These are phyloP conservation scores for Sarcophaga peregrina DNA, from an alignment of 1,140 invertebrate genomes.

Conservation along the genomic window DNA sequence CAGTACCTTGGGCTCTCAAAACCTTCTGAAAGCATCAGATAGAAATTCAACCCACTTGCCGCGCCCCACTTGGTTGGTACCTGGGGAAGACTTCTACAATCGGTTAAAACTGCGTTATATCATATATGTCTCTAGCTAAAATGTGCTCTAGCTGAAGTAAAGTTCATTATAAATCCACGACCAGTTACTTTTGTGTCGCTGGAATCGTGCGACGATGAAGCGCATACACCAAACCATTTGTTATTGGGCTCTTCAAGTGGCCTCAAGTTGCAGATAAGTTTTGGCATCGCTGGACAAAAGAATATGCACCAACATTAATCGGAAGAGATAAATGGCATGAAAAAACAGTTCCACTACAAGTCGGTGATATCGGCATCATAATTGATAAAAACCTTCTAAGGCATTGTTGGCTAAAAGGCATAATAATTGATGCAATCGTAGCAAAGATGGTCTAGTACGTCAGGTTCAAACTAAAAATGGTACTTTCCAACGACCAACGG, in stretches of 20 bases:
- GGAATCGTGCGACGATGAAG: constrained; percentile 22
- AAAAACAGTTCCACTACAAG: too few species aligned
- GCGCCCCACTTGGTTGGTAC: constrained; percentile 54
- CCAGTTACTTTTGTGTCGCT: constrained; percentile 25
- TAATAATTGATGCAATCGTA: not conserved
- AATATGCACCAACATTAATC: not conserved
- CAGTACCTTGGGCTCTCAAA: too few species aligned
- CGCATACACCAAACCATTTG: constrained; percentile 28
- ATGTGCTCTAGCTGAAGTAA: constrained; percentile 12
- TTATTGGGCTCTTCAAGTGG: constrained; percentile 5
- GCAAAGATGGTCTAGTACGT: not conserved
- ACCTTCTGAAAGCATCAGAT: too few species aligned
- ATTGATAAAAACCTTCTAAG: not conserved
- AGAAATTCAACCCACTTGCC: constrained; percentile 52
- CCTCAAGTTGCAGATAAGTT: not conserved
- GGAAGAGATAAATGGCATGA: not conserved
- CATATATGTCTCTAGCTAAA: constrained; percentile 3
- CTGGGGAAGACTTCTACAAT: constrained; percentile 52
- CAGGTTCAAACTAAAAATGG: not conserved
- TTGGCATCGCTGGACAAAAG: not conserved
- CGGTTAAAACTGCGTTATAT: constrained; percentile 48
- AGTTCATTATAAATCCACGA: constrained; percentile 26
- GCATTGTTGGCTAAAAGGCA: not conserved
- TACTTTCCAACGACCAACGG: not conserved
- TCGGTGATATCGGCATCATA: not conserved